A percentile compares a stretch with the other conserved stretches of the same genome.
Conservation (phyloP, 2,113 vertebrate genomes). For the Ranitomeya imitator region DNA sequence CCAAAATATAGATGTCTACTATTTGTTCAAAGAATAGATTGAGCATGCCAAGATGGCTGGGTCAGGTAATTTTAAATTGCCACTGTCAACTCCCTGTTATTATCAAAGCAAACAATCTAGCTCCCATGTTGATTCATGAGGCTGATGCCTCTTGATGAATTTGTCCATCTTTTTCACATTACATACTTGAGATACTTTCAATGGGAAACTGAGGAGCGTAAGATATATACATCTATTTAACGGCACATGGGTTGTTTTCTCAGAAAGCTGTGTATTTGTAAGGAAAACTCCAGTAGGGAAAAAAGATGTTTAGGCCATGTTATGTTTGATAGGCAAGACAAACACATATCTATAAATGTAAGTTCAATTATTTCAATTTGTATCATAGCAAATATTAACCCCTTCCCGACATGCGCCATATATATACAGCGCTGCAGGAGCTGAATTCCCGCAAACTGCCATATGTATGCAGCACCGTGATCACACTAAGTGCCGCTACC, state of each 20-base stretch:
- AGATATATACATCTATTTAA: conserved; percentile 5
- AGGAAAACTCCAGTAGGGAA: background rate
- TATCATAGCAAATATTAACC: too few species aligned
- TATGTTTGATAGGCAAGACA: background rate
- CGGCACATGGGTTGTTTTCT: background rate
- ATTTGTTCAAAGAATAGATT: conserved; percentile 55
- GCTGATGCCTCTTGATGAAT: conserved; percentile 1
- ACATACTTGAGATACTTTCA: conserved; percentile 48
- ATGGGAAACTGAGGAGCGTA: conserved; percentile 36
- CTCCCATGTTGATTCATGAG: conserved; percentile 51
- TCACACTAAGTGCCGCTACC: too few species aligned
- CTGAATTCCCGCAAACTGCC: too few species aligned
- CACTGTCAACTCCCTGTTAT: conserved; percentile 31
- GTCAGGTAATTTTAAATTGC: conserved; percentile 43
- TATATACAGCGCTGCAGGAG: too few species aligned
- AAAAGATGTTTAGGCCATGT: background rate
- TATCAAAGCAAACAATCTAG: conserved; percentile 39
- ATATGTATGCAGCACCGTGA: too few species aligned
- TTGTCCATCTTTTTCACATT: conserved; percentile 42
- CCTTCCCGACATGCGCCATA: too few species aligned
- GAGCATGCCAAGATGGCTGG: conserved; percentile 35
- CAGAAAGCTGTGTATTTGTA: background rate
- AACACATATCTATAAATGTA: background rate
- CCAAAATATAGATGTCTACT: background rate
- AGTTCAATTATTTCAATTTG: too few species aligned